These are phyloP conservation scores for Strongylocentrotus purpuratus DNA, from an alignment of 35 echinoderm and acorn worm species.

Conservation along the genomic window DNA sequence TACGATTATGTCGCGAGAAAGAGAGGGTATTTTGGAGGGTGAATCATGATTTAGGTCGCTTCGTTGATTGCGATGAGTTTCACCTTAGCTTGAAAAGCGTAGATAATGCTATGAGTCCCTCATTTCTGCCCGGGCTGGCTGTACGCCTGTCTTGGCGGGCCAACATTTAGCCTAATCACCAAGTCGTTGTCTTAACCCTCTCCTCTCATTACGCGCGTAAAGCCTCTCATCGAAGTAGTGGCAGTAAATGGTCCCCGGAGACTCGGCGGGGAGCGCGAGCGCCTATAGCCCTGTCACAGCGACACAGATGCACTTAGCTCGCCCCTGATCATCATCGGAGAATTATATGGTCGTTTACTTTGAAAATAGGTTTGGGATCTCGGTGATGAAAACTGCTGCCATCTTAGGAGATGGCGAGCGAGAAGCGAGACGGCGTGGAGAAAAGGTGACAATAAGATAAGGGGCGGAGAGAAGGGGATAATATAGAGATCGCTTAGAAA, in stretches of 20 bases:
- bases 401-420: conserved; percentile 16
- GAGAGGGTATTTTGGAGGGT: not conserved
- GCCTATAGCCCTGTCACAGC: conserved; percentile 25
- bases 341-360: conserved; percentile 52
- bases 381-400: conserved; percentile 38
- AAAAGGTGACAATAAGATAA: conserved; percentile 33
- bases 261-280: not conserved
- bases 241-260: conserved; percentile 32
- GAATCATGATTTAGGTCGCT: not conserved
- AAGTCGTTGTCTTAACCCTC: not conserved
- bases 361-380: conserved; percentile 51
- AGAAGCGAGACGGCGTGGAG: conserved; percentile 29
- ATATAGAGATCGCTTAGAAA: not conserved
- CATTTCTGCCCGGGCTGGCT: not conserved
- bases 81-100: conserved; percentile 17
- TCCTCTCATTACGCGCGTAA: conserved; percentile 22
- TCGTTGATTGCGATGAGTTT: not conserved
- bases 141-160: not conserved
- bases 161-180: conserved; percentile 22
- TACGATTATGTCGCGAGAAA: not conserved
- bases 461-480: conserved; percentile 11
- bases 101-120: conserved; percentile 10
- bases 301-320: conserved; percentile 42
- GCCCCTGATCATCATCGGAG: conserved; percentile 31
- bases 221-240: not conserved